Conservation (phyloP, 2,888 invertebrate species). For the Gymnoscelis rufifasciata region DNA sequence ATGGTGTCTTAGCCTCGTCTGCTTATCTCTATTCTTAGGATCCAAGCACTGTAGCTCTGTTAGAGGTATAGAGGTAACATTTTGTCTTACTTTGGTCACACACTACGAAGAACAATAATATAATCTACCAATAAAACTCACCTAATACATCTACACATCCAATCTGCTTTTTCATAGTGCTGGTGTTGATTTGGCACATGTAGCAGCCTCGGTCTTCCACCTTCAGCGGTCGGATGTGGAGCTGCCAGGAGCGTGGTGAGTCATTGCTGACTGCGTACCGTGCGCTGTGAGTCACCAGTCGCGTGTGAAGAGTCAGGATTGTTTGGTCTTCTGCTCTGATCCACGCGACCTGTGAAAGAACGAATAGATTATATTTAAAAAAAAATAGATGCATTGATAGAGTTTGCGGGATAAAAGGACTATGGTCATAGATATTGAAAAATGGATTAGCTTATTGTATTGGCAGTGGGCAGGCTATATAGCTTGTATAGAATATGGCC, state of each 20-base stretch:
- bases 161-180: slow-evolving; percentile 86
- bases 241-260: slow-evolving; percentile 84
- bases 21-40: too few species aligned
- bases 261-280: slow-evolving; percentile 85
- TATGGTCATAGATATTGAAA: too few species aligned
- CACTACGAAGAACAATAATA: too few species aligned
- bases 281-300: slow-evolving; percentile 86
- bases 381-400: background rate
- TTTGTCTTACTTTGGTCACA: too few species aligned
- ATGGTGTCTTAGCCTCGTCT: too few species aligned
- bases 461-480: too few species aligned
- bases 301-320: slow-evolving; percentile 84
- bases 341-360: slow-evolving; percentile 83
- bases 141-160: slow-evolving; percentile 89
- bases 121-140: slow-evolving; percentile 50
- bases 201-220: slow-evolving; percentile 88
- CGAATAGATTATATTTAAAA: background rate
- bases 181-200: slow-evolving; percentile 90
- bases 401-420: too few species aligned
- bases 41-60: too few species aligned
- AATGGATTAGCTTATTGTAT: too few species aligned
- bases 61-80: too few species aligned
- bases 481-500: too few species aligned
- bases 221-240: slow-evolving; percentile 84
- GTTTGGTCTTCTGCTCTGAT: slow-evolving; percentile 87